phyloP scores from a whole-genome alignment of 2,113 vertebrate genomes.

The Gadus macrocephalus region DNA sequence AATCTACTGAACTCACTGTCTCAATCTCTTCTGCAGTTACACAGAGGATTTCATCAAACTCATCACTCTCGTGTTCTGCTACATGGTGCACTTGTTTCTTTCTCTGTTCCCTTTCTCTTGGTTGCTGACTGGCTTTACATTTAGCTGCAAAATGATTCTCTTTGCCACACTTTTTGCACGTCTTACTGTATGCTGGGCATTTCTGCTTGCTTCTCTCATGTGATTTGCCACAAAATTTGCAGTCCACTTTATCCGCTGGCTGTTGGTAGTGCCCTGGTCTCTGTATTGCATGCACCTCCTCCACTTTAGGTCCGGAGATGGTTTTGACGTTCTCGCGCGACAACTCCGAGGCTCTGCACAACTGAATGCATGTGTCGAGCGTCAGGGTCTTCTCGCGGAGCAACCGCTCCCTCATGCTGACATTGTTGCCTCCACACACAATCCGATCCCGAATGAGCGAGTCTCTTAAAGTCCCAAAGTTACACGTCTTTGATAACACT shows the following conservation, averaged over 20 bases:
- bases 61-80: conserved; percentile 18
- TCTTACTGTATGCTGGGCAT: conserved; percentile 22
- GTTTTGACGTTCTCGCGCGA: conserved; percentile 20
- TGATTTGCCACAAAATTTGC: conserved; percentile 21
- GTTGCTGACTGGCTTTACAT: conserved; percentile 17
- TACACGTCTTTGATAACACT: conserved; percentile 25
- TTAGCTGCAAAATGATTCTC: conserved; percentile 35
- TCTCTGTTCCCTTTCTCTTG: conserved; percentile 2
- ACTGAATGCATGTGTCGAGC: conserved; percentile 24
- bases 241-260: conserved; percentile 6
- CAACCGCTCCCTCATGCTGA: conserved; percentile 18
- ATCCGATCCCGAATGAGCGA: conserved; percentile 21
- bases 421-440: conserved; percentile 20
- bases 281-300: conserved; percentile 25
- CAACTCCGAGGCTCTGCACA: conserved; percentile 25
- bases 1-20: too few species aligned
- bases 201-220: conserved; percentile 35
- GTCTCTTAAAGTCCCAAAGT: conserved; percentile 18
- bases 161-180: conserved; percentile 28
- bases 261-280: background rate
- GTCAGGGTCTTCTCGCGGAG: conserved; percentile 21
- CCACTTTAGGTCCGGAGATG: background rate
- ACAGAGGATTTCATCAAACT: conserved; percentile 19
- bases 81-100: conserved; percentile 6
- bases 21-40: background rate